Evolutionary conservation across 2,113 vertebrate species (phyloP).

Genomic region (Atherinomorus stipes): DNA sequence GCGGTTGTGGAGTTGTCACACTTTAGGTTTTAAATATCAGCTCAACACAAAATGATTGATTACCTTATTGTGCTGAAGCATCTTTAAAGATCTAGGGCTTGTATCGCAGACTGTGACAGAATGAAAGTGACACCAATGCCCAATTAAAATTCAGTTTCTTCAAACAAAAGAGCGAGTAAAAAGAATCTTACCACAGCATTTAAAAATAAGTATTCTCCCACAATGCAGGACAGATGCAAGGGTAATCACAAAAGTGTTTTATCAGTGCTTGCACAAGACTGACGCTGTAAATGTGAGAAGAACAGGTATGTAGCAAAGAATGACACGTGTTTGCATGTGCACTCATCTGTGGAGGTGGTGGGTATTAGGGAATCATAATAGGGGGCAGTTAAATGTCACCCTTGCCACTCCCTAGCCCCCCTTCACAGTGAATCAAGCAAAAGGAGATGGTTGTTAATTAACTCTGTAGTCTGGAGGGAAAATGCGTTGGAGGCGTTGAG

Average conservation of each 20-base stretch:
- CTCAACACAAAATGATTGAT: slow-evolving; percentile 27
- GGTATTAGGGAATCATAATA: slow-evolving; percentile 80
- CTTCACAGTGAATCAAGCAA: slow-evolving; percentile 81
- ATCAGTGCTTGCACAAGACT: background rate
- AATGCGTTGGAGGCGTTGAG: slow-evolving; percentile 74
- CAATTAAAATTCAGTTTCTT: slow-evolving; percentile 2
- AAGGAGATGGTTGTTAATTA: slow-evolving; percentile 89
- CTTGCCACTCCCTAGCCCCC: slow-evolving; percentile 4
- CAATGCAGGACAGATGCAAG: background rate
- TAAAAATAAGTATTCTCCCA: background rate
- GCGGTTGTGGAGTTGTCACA: slow-evolving; percentile 30
- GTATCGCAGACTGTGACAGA: background rate
- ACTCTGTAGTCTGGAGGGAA: slow-evolving; percentile 86
- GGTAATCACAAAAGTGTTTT: background rate
- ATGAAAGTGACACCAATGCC: slow-evolving; percentile 14
- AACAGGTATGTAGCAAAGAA: slow-evolving; percentile 2
- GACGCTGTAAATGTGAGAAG: slow-evolving; percentile 12
- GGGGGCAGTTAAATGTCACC: slow-evolving; percentile 70
- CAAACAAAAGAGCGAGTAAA: slow-evolving; percentile 1
- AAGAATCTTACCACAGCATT: background rate
- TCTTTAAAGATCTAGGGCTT: slow-evolving; percentile 6
- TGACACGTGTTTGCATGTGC: slow-evolving; percentile 16
- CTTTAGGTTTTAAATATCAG: slow-evolving; percentile 46
- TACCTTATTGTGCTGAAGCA: slow-evolving; percentile 13
- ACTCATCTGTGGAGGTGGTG: slow-evolving; percentile 32